Evolutionary conservation across 2,113 vertebrate species (phyloP), one percentile per base, ranked within the genome.

Genomic region (Nothoprocta pentlandii): DNA sequence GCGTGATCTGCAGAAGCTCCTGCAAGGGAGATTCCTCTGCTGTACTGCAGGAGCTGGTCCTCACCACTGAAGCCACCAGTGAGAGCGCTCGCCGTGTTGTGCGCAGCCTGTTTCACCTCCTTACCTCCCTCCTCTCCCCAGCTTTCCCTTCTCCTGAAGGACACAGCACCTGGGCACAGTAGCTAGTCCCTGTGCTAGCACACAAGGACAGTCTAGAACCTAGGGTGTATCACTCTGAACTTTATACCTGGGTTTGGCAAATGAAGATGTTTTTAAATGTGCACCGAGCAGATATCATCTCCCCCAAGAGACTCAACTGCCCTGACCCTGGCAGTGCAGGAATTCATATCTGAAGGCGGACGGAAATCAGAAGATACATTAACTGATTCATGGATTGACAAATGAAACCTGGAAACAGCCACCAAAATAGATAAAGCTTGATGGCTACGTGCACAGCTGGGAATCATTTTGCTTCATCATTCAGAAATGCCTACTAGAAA

Each of bases 181-280:
- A 14, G 39, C 16, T 44, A 46, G 13, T 30, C 67, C 63, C 44
- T 71, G 56, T 51, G 22, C 59, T 58, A 56, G 36, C 51, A 84
- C 75, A 77, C 34, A 74, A 71, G 42, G 10, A 28, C 41, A 39
- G 80, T 32, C 70, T 70, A 63, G 51, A 74, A 77, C 76, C 61
- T 82, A 64, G 91, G 90, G 83, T 61, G 2, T 23, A 86, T 83
- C 77, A 94, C 42, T 46, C 73, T 92, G 91, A 96, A 91, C 90
- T 94, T 95, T 92, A 95, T 36, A 51, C 61, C 3, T 2, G 0
- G 2, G 85, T 51, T 85, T 83, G 85, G 51, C 82, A 97, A 92
- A 95, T 26, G 46, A 56, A 44, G 73, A n/a, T n/a, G 26, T 64
- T 79, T 90, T 89, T 20, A 70, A 76, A 87, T 81, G 23, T 51